Percentiles rank a stretch among this genome's conserved stretches.
Evolutionary conservation across 2,888 invertebrate genomes (phyloP).

Genomic region (Sarcophaga caerulescens): DNA sequence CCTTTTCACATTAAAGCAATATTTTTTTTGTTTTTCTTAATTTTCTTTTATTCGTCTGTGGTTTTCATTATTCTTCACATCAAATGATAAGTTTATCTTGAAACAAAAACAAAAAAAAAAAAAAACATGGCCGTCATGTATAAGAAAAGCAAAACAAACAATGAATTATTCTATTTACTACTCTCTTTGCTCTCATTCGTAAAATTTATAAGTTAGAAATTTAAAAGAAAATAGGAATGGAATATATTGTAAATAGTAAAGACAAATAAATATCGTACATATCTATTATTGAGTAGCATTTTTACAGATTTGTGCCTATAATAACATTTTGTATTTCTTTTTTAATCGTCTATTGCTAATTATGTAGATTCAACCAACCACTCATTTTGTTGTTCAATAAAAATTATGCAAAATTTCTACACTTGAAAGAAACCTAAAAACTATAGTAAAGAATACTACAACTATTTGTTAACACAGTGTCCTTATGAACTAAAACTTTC

Average conservation of each 20-base stretch:
- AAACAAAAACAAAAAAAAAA: conserved; percentile 23
- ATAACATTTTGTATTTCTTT: no score
- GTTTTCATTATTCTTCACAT: conserved; percentile 47
- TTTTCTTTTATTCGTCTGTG: not conserved
- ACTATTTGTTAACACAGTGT: no score
- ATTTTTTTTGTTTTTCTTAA: conserved; percentile 17
- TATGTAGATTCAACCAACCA: no score
- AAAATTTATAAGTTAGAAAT: conserved; percentile 10
- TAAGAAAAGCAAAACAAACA: conserved; percentile 37
- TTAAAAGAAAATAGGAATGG: conserved; percentile 32
- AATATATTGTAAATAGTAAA: not conserved
- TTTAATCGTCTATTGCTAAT: no score
- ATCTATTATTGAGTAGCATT: no score
- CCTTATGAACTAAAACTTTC: no score
- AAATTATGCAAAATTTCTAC: no score
- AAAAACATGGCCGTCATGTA: conserved; percentile 57
- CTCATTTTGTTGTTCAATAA: no score
- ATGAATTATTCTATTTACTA: conserved; percentile 24
- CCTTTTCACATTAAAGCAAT: conserved; percentile 60
- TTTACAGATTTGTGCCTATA: no score
- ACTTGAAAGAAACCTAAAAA: no score
- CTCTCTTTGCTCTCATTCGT: conserved; percentile 19
- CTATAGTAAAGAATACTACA: no score
- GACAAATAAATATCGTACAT: no score
- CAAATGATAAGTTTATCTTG: conserved; percentile 29